A percentile compares a stretch with the other conserved stretches of the same genome.
phyloP scores from a whole-genome alignment of 2,113 vertebrate species.

The Daboia siamensis region DNA sequence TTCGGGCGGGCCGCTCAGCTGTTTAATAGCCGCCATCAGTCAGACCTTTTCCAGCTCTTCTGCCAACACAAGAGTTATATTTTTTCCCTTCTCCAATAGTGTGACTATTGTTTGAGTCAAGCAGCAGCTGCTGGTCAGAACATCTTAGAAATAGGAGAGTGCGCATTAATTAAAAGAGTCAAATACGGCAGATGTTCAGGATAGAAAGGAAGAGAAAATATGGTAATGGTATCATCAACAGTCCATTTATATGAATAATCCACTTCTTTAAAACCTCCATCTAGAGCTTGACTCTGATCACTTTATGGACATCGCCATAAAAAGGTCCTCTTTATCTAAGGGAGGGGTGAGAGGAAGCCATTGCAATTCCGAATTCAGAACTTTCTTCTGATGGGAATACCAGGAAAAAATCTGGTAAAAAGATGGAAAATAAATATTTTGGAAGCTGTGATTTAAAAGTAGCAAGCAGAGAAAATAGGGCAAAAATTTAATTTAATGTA shows the following conservation, averaged over 20 bases:
- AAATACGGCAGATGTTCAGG: not conserved
- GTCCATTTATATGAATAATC: not conserved
- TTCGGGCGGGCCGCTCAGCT: not conserved
- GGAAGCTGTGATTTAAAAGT: not conserved
- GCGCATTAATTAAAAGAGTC: not conserved
- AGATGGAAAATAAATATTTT: not conserved
- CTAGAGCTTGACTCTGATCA: not conserved
- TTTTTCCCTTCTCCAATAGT: not conserved
- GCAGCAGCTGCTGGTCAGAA: not conserved
- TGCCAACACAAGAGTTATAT: not conserved
- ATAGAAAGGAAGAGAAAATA: not conserved
- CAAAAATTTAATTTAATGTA: not conserved
- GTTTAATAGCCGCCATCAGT: constrained; percentile 1
- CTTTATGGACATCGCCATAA: not conserved
- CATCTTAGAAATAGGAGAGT: not conserved
- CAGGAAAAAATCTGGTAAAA: not conserved
- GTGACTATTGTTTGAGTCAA: not conserved
- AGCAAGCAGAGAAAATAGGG: not conserved
- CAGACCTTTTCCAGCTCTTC: not conserved
- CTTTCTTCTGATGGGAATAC: not conserved
- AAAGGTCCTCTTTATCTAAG: not conserved
- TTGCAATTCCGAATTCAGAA: not conserved
- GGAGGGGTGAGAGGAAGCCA: not conserved
- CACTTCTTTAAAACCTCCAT: not conserved
- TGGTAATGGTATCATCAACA: not conserved